Percentiles rank a stretch among this genome's conserved stretches.
Conservation (phyloP, 2,113 vertebrate genomes). For the Carollia perspicillata region DNA sequence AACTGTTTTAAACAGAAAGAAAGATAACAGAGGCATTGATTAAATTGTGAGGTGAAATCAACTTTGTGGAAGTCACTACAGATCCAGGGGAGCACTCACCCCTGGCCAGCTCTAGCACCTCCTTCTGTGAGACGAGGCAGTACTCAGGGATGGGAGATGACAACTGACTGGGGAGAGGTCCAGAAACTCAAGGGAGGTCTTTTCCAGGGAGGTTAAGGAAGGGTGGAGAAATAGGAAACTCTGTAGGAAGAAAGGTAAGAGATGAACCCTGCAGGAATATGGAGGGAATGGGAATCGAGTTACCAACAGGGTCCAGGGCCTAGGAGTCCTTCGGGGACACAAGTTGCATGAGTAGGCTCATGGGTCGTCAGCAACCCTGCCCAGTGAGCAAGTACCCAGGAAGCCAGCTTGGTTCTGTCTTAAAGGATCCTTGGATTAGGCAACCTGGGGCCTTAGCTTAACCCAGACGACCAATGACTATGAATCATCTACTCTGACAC, state of each 20-base stretch:
- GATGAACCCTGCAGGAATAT: background rate
- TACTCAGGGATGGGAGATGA: background rate
- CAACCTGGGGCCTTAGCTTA: background rate
- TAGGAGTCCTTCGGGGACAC: background rate
- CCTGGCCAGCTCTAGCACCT: too few relatives aligned
- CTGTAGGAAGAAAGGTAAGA: background rate
- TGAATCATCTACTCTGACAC: background rate
- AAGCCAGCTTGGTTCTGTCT: background rate
- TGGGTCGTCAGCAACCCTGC: background rate
- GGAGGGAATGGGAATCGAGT: background rate
- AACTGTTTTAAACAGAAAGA: background rate
- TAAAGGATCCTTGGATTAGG: background rate
- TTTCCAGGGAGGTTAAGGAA: background rate
- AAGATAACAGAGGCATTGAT: background rate
- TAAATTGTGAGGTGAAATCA: background rate
- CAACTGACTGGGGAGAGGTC: background rate
- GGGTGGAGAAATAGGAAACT: background rate
- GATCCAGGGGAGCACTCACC: fast-evolving
- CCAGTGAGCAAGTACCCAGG: background rate
- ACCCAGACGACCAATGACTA: background rate
- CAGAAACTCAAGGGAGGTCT: background rate
- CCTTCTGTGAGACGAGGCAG: background rate
- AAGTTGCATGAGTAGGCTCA: background rate
- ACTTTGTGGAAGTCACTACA: background rate
- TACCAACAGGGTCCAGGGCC: background rate